Percentiles rank a stretch among this genome's conserved stretches.
These are phyloP conservation scores for Atractosteus spatula DNA, from an alignment of 2,113 vertebrate species.

Conservation along the genomic window DNA sequence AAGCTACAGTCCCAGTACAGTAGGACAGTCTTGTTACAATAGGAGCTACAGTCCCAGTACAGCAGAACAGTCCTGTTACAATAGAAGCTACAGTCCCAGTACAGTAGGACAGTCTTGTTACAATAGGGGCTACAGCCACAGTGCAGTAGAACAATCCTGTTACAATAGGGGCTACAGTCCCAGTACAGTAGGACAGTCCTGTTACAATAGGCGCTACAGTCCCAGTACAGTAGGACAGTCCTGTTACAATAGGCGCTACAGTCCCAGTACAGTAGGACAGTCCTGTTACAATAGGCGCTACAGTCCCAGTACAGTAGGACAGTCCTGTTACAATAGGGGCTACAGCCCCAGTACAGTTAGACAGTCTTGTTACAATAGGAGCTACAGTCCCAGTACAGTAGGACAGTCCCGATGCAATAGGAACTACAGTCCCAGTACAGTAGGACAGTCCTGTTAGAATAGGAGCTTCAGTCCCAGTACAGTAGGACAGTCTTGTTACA, in stretches of 20 bases:
- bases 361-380: neutral
- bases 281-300: neutral
- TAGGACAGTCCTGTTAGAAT: too few species aligned
- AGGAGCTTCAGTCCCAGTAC: too few species aligned
- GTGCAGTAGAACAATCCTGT: neutral
- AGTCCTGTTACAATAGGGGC: neutral
- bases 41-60: too few species aligned
- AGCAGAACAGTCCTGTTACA: too few species aligned
- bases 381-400: neutral
- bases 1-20: too few species aligned
- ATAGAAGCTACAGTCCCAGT: too few species aligned
- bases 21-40: too few species aligned
- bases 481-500: too few species aligned
- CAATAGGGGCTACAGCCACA: neutral
- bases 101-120: too few species aligned
- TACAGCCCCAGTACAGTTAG: neutral
- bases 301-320: neutral
- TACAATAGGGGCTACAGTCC: neutral
- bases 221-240: neutral
- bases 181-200: neutral
- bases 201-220: too few species aligned
- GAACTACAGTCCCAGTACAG: too few species aligned
- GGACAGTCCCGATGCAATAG: too few species aligned
- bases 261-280: neutral
- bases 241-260: neutral